Base-by-base conservation (phyloP, 37 sponge, comb jelly and placozoan species). In the Agelas oroides region DNA sequence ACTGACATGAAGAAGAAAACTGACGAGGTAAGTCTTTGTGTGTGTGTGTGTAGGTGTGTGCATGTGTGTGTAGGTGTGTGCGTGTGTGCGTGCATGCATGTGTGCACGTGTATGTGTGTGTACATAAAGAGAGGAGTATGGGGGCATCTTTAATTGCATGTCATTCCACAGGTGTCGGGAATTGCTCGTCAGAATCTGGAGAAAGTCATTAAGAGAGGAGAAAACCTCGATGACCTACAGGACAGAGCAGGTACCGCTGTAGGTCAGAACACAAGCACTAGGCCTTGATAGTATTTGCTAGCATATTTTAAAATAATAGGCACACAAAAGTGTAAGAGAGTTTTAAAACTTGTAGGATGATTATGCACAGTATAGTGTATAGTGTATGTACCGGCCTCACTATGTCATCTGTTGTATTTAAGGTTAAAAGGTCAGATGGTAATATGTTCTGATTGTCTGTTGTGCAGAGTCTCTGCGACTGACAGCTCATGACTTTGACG, bases 181-280 rank as follows among this genome's bases (percentile, higher is more conserved):
- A 27, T 70, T 15, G 65, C 81, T 18, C 28, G 59, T 2, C 57
- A 69, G 34, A 81, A 81, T 53, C 30, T 68, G 55, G 53, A 52
- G 53, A 81, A 81, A 59, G 56, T 81, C 2, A 46, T 81, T 16
- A 1, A 27, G 11, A 40, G 81, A 25, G 81, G 81, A 68, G 81
- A 81, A 5, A 67, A 81, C 53, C 23, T 81, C 20, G 36, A 52
- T 68, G 81, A 81, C 59, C 6, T 81, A 53, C 81, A 81, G 8
- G 56, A 52, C 46, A 66, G 81, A 81, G 59, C 81, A 81, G 81
- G 81, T 81, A 81, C 46, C n/a, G 8, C 46, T 46, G 46, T 46
- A 46, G 46, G 46, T 46, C 46, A 46, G 46, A 46, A 46, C 46
- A 46, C 46, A 12, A 46, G 46, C 8, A 8, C 46, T 46, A 46